These are phyloP conservation scores for Arctopsyche grandis DNA, from an alignment of 1,140 invertebrate species.

Conservation along the genomic window DNA sequence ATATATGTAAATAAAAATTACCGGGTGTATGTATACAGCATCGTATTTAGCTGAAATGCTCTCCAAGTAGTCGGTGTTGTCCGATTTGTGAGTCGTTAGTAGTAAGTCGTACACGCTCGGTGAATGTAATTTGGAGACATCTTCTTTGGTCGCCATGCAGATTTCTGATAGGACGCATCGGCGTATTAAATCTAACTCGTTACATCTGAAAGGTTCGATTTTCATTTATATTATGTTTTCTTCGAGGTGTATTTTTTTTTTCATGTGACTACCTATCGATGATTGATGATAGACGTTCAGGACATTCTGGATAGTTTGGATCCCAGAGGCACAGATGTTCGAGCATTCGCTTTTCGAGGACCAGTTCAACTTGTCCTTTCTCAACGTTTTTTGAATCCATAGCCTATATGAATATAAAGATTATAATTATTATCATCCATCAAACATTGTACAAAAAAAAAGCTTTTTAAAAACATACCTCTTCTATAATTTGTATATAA, in stretches of 20 bases:
- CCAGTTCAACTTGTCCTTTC: conserved; percentile 76
- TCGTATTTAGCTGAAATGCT: conserved; percentile 82
- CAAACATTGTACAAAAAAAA: conserved; percentile 12
- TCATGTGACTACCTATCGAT: conserved; percentile 70
- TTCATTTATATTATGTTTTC: not conserved
- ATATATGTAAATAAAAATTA: conserved; percentile 60
- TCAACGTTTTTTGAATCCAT: conserved; percentile 70
- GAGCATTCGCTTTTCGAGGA: conserved; percentile 81
- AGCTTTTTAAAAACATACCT: not conserved
- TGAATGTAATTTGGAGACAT: conserved; percentile 76
- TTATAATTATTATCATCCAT: not conserved
- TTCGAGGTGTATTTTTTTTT: not conserved
- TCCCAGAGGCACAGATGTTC: conserved; percentile 88
- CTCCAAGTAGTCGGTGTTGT: conserved; percentile 73
- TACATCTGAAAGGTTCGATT: conserved; percentile 67
- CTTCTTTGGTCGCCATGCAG: conserved; percentile 75
- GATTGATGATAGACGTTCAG: conserved; percentile 76
- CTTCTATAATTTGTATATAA: not conserved
- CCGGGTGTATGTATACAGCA: conserved; percentile 86
- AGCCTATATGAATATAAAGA: conserved; percentile 67
- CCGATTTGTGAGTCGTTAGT: conserved; percentile 70
- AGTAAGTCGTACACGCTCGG: conserved; percentile 72
- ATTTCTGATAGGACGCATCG: conserved; percentile 73
- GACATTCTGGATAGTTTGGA: conserved; percentile 82
- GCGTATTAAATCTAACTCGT: conserved; percentile 76